Conservation (phyloP, 1,140 invertebrate species). For the Tetranychus cinnabarinus region DNA sequence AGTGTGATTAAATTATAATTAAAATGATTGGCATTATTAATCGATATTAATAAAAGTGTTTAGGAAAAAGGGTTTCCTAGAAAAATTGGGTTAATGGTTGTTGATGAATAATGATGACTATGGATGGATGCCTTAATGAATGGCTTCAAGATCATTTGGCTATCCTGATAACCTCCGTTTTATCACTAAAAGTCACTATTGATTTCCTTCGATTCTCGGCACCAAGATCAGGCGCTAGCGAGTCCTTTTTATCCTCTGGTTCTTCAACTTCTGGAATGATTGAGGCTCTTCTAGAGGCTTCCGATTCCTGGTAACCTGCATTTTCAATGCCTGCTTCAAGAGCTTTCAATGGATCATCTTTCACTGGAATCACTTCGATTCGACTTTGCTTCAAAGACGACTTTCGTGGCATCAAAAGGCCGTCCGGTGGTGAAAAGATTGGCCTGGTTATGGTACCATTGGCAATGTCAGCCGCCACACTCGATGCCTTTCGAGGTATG, state of each 20-base stretch:
- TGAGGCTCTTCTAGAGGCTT: not conserved
- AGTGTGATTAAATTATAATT: too few relatives aligned
- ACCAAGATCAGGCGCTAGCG: too few relatives aligned
- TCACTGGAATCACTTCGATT: not conserved
- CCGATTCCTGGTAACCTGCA: not conserved
- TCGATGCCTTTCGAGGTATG: not conserved
- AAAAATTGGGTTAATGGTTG: too few relatives aligned
- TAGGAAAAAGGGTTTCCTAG: too few relatives aligned
- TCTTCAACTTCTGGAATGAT: not conserved
- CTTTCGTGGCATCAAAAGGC: not conserved
- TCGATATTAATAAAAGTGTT: too few relatives aligned
- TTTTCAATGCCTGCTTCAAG: not conserved
- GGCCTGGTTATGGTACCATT: not conserved
- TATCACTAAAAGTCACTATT: not conserved
- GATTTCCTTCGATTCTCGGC: not conserved
- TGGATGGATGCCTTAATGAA: not conserved
- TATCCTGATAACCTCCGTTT: not conserved
- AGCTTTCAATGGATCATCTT: not conserved
- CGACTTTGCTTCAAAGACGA: not conserved
- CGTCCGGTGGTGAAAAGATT: not conserved
- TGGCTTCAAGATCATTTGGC: not conserved
- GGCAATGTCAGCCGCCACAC: not conserved
- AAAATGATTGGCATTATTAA: too few relatives aligned
- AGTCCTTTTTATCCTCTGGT: too few relatives aligned
- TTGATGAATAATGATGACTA: too few relatives aligned